Base-by-base conservation (phyloP, 2,888 invertebrate genomes). In the Clistopyga incitator region DNA sequence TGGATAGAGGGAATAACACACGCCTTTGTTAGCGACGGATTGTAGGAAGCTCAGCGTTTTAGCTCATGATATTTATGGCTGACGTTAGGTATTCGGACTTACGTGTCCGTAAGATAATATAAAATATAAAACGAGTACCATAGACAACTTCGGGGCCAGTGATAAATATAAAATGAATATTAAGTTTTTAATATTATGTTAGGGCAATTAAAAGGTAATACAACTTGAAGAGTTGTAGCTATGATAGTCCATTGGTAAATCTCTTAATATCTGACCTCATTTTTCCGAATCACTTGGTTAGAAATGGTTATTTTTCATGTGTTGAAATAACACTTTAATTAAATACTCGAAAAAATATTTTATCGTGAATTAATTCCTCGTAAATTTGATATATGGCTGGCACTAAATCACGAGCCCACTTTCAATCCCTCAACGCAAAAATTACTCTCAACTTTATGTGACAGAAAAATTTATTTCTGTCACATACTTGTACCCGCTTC, bases 1-100 rank as follows among this genome's bases (percentile, higher is more conserved):
- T n/a, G 23, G n/a, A 45, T 59, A 59, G 29, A 54, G 56, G 38
- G 11, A 64, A 42, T 42, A 65, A 42, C 45, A 77, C 56, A 47
- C 59, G 68, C 77, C 59, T 77, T 77, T 68, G 77, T 77, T 77
- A 77, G 68, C 77, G 67, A 77, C 68, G 75, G 50, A 75, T 64
- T 64, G 77, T 59, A 68, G 56, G n/a, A 68, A 77, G 59, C 45
- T 23, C 70, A 70, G 77, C 67, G 59, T 34, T 68, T 56, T 77
- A 59, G 68, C 42, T 59, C 59, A 25, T 34, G 68, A 77, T 77
- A 77, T 77, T 77, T 77, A 77, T 77, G 77, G 68, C 45, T 10
- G 68, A 38, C 56, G 68, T 50, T 59, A 68, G 70, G 18, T 23
- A 70, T 47, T 68, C 68, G 59, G n/a, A 10, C 15, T 38, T 15